Evolutionary conservation across 2,888 invertebrate genomes (phyloP).

Genomic region (Imbricaverruca yamaguchii): DNA sequence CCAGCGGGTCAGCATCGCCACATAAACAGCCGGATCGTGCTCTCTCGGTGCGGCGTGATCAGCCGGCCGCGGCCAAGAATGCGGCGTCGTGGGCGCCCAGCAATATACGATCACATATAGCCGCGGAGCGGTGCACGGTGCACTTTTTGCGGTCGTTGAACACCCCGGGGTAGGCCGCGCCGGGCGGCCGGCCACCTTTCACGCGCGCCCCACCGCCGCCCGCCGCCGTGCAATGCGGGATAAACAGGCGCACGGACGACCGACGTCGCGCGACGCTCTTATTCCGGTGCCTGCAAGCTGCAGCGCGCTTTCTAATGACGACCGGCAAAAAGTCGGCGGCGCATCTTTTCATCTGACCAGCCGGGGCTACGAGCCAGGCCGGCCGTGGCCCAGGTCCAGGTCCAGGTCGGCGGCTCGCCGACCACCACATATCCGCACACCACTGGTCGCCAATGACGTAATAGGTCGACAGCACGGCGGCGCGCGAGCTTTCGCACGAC

Average conservation of each 20-base stretch:
- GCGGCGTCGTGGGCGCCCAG: slow-evolving; percentile 6
- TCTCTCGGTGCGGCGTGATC: not conserved
- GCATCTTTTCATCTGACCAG: not conserved
- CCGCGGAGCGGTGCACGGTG: slow-evolving; percentile 1
- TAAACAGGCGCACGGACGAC: slow-evolving; percentile 10
- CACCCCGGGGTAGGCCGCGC: slow-evolving; percentile 7
- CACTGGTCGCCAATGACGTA: not conserved
- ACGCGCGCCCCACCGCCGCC: not conserved
- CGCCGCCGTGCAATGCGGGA: not conserved
- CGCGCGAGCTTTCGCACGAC: not conserved
- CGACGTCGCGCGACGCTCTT: not conserved
- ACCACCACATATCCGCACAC: not conserved
- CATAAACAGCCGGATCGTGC: slow-evolving; percentile 2
- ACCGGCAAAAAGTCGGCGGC: slow-evolving; percentile 6
- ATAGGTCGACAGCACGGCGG: not conserved
- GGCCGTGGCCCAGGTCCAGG: not conserved
- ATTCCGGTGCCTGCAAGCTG: not conserved
- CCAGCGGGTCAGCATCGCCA: not conserved
- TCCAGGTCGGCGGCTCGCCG: not conserved
- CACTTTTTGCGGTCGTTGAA: slow-evolving; percentile 15
- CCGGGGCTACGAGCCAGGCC: not conserved
- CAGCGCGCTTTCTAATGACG: slow-evolving; percentile 1
- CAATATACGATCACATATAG: slow-evolving; percentile 21
- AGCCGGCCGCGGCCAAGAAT: slow-evolving; percentile 2
- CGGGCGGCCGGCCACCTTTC: not conserved